Evolutionary conservation across 2,888 invertebrate genomes (phyloP).

Genomic region (Drosophila helvetica): DNA sequence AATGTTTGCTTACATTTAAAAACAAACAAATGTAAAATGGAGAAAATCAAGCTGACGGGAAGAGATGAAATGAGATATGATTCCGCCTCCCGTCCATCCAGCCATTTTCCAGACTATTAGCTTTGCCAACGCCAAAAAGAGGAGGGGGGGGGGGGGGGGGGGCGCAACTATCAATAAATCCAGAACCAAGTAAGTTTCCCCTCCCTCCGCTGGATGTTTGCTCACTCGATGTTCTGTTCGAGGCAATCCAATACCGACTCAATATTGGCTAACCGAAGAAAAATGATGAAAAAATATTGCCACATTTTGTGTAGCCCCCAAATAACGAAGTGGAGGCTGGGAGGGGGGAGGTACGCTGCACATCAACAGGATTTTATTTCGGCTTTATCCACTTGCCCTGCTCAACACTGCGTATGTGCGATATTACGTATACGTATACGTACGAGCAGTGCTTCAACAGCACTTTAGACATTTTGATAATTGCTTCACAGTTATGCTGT

Average conservation of each 20-base stretch:
- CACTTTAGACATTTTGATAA: constrained; percentile 59
- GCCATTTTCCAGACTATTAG: constrained; percentile 31
- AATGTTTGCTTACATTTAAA: neutral
- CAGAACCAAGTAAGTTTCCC: constrained; percentile 11
- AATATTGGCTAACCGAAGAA: constrained; percentile 42
- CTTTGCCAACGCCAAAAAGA: constrained; percentile 2
- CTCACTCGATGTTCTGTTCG: constrained; percentile 16
- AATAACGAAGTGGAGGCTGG: constrained; percentile 1
- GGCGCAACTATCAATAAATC: constrained; percentile 38
- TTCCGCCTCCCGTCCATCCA: neutral
- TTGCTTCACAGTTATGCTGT: constrained; percentile 47
- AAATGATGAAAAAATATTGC: constrained; percentile 23
- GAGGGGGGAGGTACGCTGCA: constrained; percentile 15
- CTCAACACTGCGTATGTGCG: constrained; percentile 58
- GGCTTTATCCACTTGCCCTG: neutral
- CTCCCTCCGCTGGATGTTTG: constrained; percentile 1
- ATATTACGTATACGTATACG: constrained; percentile 57
- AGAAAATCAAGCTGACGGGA: neutral
- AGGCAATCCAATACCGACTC: constrained; percentile 36
- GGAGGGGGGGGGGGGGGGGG: neutral
- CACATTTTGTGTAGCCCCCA: constrained; percentile 23
- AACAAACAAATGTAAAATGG: neutral
- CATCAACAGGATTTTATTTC: constrained; percentile 35
- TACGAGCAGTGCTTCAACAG: constrained; percentile 25
- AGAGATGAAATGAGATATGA: no score